Evolutionary conservation across 2,797 vertebrate species (phyloP), one percentile per base, ranked within the genome.

Genomic region (Bradypodion ventrale): DNA sequence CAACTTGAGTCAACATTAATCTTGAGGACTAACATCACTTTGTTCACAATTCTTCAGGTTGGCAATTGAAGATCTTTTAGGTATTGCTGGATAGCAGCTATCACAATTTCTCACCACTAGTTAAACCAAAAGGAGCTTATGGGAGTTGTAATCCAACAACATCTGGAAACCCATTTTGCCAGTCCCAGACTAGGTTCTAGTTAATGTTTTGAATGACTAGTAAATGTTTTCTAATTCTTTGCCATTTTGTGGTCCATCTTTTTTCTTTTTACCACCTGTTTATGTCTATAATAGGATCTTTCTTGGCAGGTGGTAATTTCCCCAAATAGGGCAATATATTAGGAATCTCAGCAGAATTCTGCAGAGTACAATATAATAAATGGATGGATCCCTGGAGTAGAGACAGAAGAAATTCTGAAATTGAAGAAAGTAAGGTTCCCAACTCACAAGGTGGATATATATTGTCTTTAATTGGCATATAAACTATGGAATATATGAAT

Each of bases 291-390:
- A 87, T 92, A 81, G 89, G 88, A 60, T 69, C 80, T 86, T 52
- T n/a, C 84, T 73, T 78, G 84, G 80, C 89, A 93, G 87, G 86
- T 89, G 85, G 88, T 91, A 83, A 85, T 87, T 82, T 9, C 90
- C 89, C 89, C 86, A 62, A 90, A 82, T 92, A 87, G 66, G 60
- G 85, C 91, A 92, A 87, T 83, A 77, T 90, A 86, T 85, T 84
- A 83, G 84, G 70, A 87, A 87, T 16, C 78, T 75, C 5, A 0
- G 91, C 89, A 63, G 87, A 91, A 91, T 90, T 92, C 88, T 90
- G 42, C 72, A 66, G 76, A 81, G 60, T 83, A 73, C 81, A 80
- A 40, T 44, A 83, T 46, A 86, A 70, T 37, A 85, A 60, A 80
- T 89, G 77, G 81, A 84, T 86, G 89, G 66, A 85, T 90, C 87